phyloP scores from a whole-genome alignment of 2,797 vertebrate genomes.

The Caiman crocodilus region DNA sequence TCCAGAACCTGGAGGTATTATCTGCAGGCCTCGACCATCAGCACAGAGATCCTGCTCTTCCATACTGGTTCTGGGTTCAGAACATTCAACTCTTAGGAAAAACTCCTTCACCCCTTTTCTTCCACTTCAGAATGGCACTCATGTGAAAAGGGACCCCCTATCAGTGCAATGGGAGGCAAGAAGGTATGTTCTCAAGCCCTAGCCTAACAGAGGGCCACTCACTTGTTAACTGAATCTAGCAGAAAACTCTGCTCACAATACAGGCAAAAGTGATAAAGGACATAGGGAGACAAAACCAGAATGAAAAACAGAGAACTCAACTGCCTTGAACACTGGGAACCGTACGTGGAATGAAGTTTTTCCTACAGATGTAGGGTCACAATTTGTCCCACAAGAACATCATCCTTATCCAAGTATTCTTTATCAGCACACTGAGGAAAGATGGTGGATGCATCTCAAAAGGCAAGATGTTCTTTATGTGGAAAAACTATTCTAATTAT shows the following conservation, averaged over 20 bases:
- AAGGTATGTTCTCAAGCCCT: too few species aligned
- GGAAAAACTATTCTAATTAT: background rate
- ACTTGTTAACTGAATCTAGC: background rate
- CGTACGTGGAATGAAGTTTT: background rate
- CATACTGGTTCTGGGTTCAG: accelerated
- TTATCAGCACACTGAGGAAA: background rate
- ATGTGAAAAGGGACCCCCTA: background rate
- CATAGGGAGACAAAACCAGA: background rate
- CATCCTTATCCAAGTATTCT: background rate
- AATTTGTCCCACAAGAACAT: background rate
- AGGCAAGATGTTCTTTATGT: background rate
- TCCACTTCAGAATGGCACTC: background rate
- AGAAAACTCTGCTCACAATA: background rate
- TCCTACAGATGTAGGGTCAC: too few species aligned
- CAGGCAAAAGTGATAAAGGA: background rate
- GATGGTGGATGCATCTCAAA: background rate
- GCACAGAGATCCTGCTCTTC: accelerated
- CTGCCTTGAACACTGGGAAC: background rate
- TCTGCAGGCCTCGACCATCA: background rate
- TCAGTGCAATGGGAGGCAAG: too few species aligned
- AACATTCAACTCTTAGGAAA: background rate
- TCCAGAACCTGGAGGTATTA: background rate
- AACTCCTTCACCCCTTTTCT: background rate
- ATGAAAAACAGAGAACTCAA: background rate
- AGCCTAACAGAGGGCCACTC: background rate